phyloP scores from a whole-genome alignment of 2,113 vertebrate genomes.

The Myrmecophaga tridactyla region DNA sequence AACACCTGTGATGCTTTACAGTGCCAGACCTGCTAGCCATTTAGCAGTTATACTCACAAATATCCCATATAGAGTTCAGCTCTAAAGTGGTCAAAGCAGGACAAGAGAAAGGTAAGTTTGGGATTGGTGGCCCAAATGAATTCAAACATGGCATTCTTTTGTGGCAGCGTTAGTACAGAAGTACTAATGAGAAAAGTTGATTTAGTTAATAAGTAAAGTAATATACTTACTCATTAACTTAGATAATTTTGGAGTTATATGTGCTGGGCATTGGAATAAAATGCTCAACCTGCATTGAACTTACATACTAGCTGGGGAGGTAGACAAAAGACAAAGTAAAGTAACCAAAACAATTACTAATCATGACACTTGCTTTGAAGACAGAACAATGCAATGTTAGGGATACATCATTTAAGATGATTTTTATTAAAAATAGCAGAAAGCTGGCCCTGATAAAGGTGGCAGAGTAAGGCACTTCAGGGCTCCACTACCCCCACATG shows the following conservation, averaged over 20 bases:
- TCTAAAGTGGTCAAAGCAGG: slow-evolving; percentile 11
- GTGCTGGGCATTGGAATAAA: neutral
- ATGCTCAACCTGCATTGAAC: neutral
- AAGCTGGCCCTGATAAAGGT: neutral
- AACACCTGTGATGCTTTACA: neutral
- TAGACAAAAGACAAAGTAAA: neutral
- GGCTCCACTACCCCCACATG: no score
- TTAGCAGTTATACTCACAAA: neutral
- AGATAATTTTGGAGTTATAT: neutral
- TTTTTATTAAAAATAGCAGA: slow-evolving; percentile 12
- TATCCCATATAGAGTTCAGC: neutral
- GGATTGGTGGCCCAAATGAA: neutral
- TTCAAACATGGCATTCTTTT: neutral
- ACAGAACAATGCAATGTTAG: neutral
- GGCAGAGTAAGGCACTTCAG: no score
- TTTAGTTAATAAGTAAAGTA: no score
- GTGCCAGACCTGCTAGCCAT: neutral
- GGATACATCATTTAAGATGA: neutral
- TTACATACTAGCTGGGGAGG: neutral
- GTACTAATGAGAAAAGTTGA: neutral
- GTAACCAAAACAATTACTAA: neutral
- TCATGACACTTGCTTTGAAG: neutral
- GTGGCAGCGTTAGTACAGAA: neutral
- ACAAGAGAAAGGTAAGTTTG: neutral
- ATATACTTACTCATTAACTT: neutral